These are phyloP conservation scores for Girardia tigrina DNA, from an alignment of 2,888 invertebrate species.

Conservation along the genomic window DNA sequence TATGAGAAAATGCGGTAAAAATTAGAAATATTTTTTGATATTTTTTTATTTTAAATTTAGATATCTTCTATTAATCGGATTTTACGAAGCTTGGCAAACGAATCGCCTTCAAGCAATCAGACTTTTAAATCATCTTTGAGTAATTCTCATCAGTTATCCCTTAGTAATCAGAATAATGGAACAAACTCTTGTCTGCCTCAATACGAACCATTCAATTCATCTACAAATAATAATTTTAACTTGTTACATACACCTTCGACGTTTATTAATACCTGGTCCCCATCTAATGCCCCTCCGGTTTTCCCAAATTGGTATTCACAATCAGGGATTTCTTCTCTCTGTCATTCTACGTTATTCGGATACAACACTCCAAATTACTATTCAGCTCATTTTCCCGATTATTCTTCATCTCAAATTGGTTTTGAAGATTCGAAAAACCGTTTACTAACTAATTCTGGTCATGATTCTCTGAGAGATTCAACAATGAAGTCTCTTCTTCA, in stretches of 20 bases:
- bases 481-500: background rate
- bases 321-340: background rate
- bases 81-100: background rate
- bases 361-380: slow-evolving; percentile 5
- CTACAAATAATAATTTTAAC: background rate
- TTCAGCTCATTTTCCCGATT: background rate
- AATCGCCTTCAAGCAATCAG: background rate
- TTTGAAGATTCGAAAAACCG: slow-evolving; percentile 7
- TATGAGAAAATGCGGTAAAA: no score
- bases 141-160: background rate
- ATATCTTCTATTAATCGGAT: background rate
- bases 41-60: no score
- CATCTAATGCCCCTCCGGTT: background rate
- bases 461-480: background rate
- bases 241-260: background rate
- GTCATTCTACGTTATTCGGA: background rate
- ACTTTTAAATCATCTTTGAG: background rate
- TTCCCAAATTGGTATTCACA: slow-evolving; percentile 7
- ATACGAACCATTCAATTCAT: background rate
- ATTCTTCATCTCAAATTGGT: background rate
- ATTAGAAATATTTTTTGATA: no score
- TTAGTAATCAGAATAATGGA: background rate
- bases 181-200: slow-evolving; percentile 4
- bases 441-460: background rate
- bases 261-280: background rate